Evolutionary conservation across 2,888 invertebrate genomes (phyloP), one percentile per base, ranked within the genome.

Genomic region (Hylaea fasciaria): DNA sequence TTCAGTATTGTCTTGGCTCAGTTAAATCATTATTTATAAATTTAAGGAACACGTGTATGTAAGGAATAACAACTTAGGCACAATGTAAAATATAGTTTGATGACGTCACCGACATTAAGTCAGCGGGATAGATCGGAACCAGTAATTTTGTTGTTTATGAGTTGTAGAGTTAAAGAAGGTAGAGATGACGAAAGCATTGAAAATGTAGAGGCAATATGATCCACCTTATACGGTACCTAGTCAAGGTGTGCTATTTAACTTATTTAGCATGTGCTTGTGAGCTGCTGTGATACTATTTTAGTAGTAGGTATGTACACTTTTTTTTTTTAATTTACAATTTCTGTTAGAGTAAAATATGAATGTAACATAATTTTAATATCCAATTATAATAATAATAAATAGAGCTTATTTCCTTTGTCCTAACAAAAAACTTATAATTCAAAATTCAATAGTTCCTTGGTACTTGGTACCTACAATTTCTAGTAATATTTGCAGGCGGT

Each of bases 61-160:
- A n/a, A n/a, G 1, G 32, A 32, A 73, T 76, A 77, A 76, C 70
- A 68, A 62, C 62, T 22, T 22, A 22, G 22, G 65, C 65, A 66
- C 63, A 64, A 59, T 57, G 56, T 61, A 51, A 55, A 56, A 16
- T 55, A 55, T 63, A 56, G 46, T 62, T 43, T 52, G 59, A 67
- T 86, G 81, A 84, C 86, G 82, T 83, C 84, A 85, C 68, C 66
- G 54, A 37, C 65, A 67, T 75, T 71, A 72, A 77, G 75, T 82
- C 78, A 72, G 68, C 74, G 65, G n/a, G 68, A 76, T 76, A 68
- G 70, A 72, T 75, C 70, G 61, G 66, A 78, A 81, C 76, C 72
- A 75, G 75, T 81, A 74, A 74, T 73, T 77, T 75, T 73, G 72
- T 75, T 80, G 65, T 76, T 71, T 74, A 69, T 65, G 61, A 69